Evolutionary conservation across 2,113 vertebrate genomes (phyloP), one percentile per base, ranked within the genome.

Genomic region (Mionectes macconnelli): DNA sequence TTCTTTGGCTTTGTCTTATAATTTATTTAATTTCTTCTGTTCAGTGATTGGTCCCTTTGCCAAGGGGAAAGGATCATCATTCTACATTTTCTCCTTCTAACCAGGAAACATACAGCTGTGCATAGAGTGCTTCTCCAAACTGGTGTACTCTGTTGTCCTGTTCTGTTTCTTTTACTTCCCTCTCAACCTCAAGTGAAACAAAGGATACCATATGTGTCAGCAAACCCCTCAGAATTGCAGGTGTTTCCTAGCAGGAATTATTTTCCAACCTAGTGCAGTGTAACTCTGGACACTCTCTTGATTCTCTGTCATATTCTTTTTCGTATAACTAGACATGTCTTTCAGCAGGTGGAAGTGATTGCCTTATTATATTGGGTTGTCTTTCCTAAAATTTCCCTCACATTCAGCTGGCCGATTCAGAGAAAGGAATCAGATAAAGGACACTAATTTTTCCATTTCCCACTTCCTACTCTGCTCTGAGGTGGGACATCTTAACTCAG

Each of bases 11-110:
- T 92, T 74, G 33, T 75, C 50, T 82, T 94, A 50, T 57, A 53
- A 87, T 94, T 89, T 88, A 87, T 91, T 91, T 94, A 2, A 47
- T 88, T 91, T 80, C 22, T 91, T 88, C 60, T 89, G 20, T 95
- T 95, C 84, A 91, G 44, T 47, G 66, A 25, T 5, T 25, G 28
- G 76, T 33, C 23, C 4, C 2, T 73, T 91, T 96, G 93, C 87
- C 93, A 93, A 47, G 63, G 55, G 47, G 35, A 22, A 89, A 86
- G 67, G 94, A 91, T 90, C 35, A 47, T 74, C 30, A n/a, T 70
- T 83, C 63, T 93, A 42, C 6, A 15, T 72, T 89, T 85, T 67
- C 27, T 89, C 28, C 62, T 89, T 85, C 63, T 50, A 70, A 21
- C 5, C 18, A 69, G 40, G 37, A 89, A 87, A 66, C 23, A 39